A percentile compares a stretch with the other conserved stretches of the same genome.
phyloP scores from a whole-genome alignment of 2,797 vertebrate species.

The Merluccius polli region DNA sequence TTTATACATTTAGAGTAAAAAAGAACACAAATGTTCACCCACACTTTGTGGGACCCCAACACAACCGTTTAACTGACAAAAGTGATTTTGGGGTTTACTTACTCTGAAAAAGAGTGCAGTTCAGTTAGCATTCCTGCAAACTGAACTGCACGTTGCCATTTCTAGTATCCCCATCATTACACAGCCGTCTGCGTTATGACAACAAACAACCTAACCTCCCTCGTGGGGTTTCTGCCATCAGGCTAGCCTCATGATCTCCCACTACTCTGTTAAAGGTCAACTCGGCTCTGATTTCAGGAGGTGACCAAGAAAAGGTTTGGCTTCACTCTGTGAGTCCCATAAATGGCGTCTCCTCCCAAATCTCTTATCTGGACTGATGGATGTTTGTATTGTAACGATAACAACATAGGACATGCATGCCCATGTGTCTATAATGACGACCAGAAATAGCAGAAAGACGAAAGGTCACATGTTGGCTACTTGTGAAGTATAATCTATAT shows the following conservation, averaged over 20 bases:
- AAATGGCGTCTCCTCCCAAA: constrained; percentile 40
- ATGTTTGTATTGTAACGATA: not conserved
- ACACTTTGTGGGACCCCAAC: too few relatives aligned
- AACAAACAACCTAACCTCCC: constrained; percentile 56
- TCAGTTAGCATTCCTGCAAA: too few relatives aligned
- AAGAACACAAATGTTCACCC: too few relatives aligned
- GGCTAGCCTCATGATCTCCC: constrained; percentile 54
- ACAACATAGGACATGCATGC: not conserved
- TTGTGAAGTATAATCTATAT: not conserved
- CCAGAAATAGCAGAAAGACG: not conserved
- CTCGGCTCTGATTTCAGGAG: constrained; percentile 65
- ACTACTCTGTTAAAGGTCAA: constrained; percentile 65
- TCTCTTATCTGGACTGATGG: not conserved
- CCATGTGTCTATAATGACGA: not conserved
- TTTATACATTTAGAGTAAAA: too few relatives aligned
- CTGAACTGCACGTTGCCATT: too few relatives aligned
- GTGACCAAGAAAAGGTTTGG: constrained; percentile 37
- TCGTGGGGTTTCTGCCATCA: constrained; percentile 42
- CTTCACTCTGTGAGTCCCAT: constrained; percentile 46
- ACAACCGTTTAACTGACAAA: too few relatives aligned
- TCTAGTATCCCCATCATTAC: too few relatives aligned
- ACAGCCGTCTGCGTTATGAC: constrained; percentile 42
- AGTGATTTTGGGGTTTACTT: too few relatives aligned
- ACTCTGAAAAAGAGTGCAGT: too few relatives aligned
- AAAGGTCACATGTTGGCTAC: not conserved